Evolutionary conservation across 2,888 invertebrate species (phyloP), one percentile per base, ranked within the genome.

Genomic region (Amiota minor): DNA sequence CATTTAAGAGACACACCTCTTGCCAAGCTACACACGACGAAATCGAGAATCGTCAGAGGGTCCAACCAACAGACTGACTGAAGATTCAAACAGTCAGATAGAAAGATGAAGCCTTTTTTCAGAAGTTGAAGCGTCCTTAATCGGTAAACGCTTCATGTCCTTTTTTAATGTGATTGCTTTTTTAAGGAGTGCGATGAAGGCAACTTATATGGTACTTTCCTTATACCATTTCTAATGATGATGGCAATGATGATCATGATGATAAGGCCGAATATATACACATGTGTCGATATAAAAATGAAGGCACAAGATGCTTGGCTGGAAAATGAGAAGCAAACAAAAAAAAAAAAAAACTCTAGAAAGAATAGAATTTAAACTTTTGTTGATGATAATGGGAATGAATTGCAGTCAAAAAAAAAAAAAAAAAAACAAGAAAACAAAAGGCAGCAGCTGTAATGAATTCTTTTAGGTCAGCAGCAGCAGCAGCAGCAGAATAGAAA

Each of bases 161-260:
- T 86, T 87, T 35, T 85, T 86, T 87, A 86, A 86, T 85, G 86
- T 87, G 87, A 87, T 87, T 86, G 83, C 86, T 87, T 86, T 84
- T 87, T 87, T 81, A 86, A 87, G 81, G 81, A 87, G 82, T 79
- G 81, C 73, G 75, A 70, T 76, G 12, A 59, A 2, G 20, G 23
- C 68, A 20, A 16, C 59, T 6, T 12, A 59, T 10, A 10, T n/a
- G n/a, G n/a, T n/a, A n/a, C 16, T 56, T 20, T 56, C 20, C 53
- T 53, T 53, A 53, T 53, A 16, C 53, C 20, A 9, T 20, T 59
- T 16, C 9, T 12, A 20, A 16, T 65, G 65, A 46, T 67, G 68
- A 61, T 62, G 61, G 53, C 71, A 56, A 70, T 74, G 56, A 55
- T 70, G 76, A 71, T 77, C 71, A 75, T 79, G 74, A 79, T 81